Percentiles rank a stretch among this genome's conserved stretches.
These are phyloP conservation scores for Oceanodroma leucorhoa DNA, from an alignment of 2,797 vertebrate genomes.

Conservation along the genomic window DNA sequence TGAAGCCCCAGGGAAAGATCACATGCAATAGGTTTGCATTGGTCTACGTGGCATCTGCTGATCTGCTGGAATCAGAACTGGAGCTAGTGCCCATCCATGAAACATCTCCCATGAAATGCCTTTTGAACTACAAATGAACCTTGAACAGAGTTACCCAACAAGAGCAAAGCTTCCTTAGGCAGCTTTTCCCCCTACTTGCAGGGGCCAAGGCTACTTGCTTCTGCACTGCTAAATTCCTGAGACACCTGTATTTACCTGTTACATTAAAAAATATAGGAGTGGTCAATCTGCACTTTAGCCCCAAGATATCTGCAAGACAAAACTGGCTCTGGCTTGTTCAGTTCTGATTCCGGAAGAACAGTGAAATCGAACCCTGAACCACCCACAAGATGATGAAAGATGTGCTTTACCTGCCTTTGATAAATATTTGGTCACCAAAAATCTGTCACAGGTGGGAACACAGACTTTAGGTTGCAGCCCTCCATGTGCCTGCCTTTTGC, in stretches of 20 bases:
- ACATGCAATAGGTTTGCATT: not conserved
- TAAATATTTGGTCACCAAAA: conserved; percentile 3
- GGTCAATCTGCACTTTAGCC: not conserved
- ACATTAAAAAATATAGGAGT: not conserved
- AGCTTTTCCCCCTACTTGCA: not conserved
- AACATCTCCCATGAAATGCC: not conserved
- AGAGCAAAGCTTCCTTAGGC: not conserved
- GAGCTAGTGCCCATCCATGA: not conserved
- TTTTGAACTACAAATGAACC: not conserved
- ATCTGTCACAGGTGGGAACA: not conserved
- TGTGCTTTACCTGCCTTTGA: not conserved
- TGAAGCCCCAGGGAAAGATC: not conserved
- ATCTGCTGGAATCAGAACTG: not conserved
- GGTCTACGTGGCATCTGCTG: not conserved
- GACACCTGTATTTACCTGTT: not conserved
- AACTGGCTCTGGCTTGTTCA: not conserved
- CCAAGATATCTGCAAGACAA: not conserved
- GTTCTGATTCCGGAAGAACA: not conserved
- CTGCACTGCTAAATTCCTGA: not conserved
- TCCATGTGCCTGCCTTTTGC: not conserved
- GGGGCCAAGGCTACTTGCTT: not conserved
- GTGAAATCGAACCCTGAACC: not conserved
- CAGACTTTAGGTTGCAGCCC: not conserved
- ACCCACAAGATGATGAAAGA: not conserved
- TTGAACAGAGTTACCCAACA: not conserved